Base-by-base conservation (phyloP, 2,113 vertebrate genomes). In the Steatornis caripensis region DNA sequence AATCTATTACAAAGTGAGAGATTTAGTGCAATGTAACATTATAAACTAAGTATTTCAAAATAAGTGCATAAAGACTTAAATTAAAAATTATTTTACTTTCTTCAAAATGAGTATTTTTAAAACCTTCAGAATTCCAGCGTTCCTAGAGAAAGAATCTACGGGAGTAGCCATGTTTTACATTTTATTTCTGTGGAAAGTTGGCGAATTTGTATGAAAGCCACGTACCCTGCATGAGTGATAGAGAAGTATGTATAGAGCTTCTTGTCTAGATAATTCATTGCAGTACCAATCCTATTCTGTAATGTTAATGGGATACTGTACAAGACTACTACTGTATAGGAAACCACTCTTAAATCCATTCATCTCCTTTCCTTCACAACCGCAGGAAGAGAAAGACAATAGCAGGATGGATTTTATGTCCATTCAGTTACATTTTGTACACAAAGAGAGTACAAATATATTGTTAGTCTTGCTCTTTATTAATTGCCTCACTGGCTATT, bases 191-290 rank as follows among this genome's bases (percentile, higher is more conserved):
- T 76, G 77, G 46, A 57, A 89, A 92, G 32, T 54, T 84, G 61
- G 41, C 57, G 54, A 90, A 75, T 90, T 81, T 78, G 27, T 84
- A 27, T 36, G 51, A 45, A 79, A 95, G 81, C 84, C 92, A 95
- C 92, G 92, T 79, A 89, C 10, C 21, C 53, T 71, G 29, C 13
- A 57, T 26, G 48, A 94, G 36, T 93, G 94, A 92, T 76, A 72
- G 77, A 93, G 84, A 87, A 92, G 76, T 58, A 46, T 15, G 17
- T 69, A 79, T 46, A 76, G 65, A 92, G 77, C 37, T 91, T 90
- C 86, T 72, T 96, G 94, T 95, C 95, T 76, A 51, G 48, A 20
- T 95, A 96, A 95, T 97, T 92, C 90, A 97, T 95, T 91, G 91
- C 92, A 57, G 48, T 48, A 92, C 60, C 48, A 76, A 46, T 46